phyloP scores from a whole-genome alignment of 1,140 invertebrate genomes.

The Listronotus bonariensis region DNA sequence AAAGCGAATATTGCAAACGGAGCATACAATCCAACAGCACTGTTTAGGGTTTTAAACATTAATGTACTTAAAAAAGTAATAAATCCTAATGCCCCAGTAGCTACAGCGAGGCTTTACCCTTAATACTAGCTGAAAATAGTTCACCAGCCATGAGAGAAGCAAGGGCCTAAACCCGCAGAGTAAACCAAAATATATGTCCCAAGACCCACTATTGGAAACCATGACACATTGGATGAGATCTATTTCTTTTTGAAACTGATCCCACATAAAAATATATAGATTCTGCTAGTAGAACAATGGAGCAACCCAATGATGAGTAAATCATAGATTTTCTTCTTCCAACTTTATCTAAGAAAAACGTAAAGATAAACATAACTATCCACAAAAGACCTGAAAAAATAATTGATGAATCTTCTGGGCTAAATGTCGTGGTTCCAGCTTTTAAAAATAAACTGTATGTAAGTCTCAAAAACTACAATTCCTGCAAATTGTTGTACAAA shows the following conservation, averaged over 20 bases:
- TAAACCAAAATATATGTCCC: slow-evolving; percentile 40
- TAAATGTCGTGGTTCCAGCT: slow-evolving; percentile 40
- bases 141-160: slow-evolving; percentile 12
- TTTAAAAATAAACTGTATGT: slow-evolving; percentile 43
- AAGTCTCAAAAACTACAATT: slow-evolving; percentile 34
- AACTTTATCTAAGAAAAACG: slow-evolving; percentile 58
- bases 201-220: slow-evolving; percentile 43
- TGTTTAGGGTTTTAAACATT: slow-evolving; percentile 4
- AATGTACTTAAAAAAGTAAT: background rate
- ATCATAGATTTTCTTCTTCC: slow-evolving; percentile 32
- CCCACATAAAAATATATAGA: slow-evolving; percentile 56
- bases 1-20: background rate
- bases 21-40: slow-evolving; percentile 25
- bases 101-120: slow-evolving; percentile 15
- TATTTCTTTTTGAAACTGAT: slow-evolving; percentile 30
- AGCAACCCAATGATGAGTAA: slow-evolving; percentile 26
- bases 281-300: slow-evolving; percentile 51
- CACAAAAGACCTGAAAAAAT: slow-evolving; percentile 64
- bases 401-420: slow-evolving; percentile 55
- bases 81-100: background rate
- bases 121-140: slow-evolving; percentile 28
- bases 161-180: slow-evolving; percentile 21
- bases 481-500: slow-evolving; percentile 43
- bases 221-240: slow-evolving; percentile 45
- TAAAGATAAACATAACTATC: slow-evolving; percentile 61